phyloP scores from a whole-genome alignment of 2,113 vertebrate genomes.

The Xenopus borealis region DNA sequence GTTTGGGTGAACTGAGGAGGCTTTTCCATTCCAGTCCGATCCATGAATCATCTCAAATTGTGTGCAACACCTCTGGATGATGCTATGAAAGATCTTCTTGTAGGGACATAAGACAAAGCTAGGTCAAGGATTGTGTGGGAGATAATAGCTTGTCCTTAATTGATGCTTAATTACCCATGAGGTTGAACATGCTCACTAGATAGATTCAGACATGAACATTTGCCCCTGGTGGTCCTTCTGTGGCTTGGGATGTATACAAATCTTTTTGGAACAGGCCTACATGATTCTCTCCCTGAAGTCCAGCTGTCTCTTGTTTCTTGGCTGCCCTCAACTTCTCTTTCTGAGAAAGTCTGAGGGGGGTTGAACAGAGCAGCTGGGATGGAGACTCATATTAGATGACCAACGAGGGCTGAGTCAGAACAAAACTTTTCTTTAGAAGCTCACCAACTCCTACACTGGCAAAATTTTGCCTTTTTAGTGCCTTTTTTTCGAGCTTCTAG shows the following conservation, averaged over 20 bases:
- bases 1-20: too few species aligned
- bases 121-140: too few species aligned
- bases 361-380: not conserved
- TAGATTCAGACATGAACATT: not conserved
- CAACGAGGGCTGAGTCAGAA: not conserved
- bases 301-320: not conserved
- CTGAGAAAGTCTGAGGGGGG: not conserved
- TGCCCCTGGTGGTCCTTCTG: not conserved
- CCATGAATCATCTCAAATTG: too few species aligned
- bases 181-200: not conserved
- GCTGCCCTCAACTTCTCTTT: not conserved
- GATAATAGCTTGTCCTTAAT: not conserved
- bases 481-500: too few species aligned
- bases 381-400: not conserved
- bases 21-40: too few species aligned
- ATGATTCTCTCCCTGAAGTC: not conserved
- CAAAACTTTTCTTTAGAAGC: not conserved
- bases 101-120: too few species aligned
- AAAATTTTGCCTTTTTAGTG: not conserved
- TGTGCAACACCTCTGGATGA: too few species aligned
- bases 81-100: too few species aligned
- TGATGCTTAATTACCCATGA: not conserved
- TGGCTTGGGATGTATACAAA: slow-evolving; percentile 4
- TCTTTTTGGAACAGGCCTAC: not conserved
- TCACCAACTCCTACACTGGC: not conserved